Conservation (phyloP, 2,888 invertebrate genomes). For the Eupithecia insigniata region DNA sequence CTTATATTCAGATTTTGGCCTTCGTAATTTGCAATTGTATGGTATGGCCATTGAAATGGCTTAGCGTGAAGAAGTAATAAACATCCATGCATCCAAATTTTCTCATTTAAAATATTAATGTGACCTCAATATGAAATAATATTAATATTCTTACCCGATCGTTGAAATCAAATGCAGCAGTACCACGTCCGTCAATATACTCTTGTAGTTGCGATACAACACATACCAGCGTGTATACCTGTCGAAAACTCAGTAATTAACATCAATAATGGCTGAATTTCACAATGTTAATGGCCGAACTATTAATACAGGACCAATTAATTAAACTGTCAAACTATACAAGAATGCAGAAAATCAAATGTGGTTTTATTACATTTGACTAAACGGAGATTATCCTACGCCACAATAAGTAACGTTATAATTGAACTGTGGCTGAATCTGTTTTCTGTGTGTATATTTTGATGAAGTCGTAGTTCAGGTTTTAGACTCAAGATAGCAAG, state of each 20-base stretch:
- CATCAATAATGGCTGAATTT: not conserved
- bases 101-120: too few species aligned
- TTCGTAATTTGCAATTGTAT: too few species aligned
- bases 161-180: conserved; percentile 85
- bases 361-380: not conserved
- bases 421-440: not conserved
- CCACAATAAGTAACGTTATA: not conserved
- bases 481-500: not conserved
- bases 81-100: too few species aligned
- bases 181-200: conserved; percentile 88
- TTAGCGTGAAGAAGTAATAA: too few species aligned
- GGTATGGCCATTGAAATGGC: too few species aligned
- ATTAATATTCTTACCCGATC: conserved; percentile 72
- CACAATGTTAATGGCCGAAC: not conserved
- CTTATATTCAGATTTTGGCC: too few species aligned
- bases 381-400: not conserved
- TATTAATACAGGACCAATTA: not conserved
- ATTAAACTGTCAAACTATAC: not conserved
- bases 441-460: not conserved
- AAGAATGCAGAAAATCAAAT: not conserved
- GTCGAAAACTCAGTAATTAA: conserved; percentile 38
- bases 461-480: not conserved
- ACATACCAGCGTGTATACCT: conserved; percentile 93
- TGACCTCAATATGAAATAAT: too few species aligned
- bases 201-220: conserved; percentile 95